Evolutionary conservation across 2,797 vertebrate genomes (phyloP), one percentile per base, ranked within the genome.

Genomic region (Numenius phaeopus): DNA sequence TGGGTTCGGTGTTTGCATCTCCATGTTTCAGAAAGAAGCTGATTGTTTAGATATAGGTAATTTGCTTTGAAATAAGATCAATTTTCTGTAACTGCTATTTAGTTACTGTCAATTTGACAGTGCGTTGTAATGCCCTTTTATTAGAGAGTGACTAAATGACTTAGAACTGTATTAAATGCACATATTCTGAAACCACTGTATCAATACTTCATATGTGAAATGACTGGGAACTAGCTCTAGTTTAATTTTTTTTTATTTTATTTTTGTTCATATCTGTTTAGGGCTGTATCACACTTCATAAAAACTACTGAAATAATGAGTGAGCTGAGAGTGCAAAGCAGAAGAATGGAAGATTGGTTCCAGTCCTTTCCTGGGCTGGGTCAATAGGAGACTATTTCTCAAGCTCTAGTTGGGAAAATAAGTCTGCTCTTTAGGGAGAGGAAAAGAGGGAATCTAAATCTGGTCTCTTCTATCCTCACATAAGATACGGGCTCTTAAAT

Each of bases 51-150:
- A 76, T 73, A 72, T 21, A 58, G 62, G 22, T 47, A 59, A 69
- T 10, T 40, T 85, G 22, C 85, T 94, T 69, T 89, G 67, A 94
- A 85, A 75, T 64, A 71, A 75, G 55, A 75, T 83, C 47, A 64
- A 6, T 87, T 86, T 92, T 90, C 44, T 90, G 72, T 87, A 90
- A 66, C 55, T 81, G n/a, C 65, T 75, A 34, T 59, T 92, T 92
- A 79, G 87, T 92, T 89, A 71, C 30, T 73, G 50, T 72, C 62
- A 62, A 30, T 76, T 55, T 91, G 89, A 66, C n/a, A 76, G 4
- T 58, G 32, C 46, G 20, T 83, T 52, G 19, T 59, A 34, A 81
- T 67, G 24, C 27, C 61, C 47, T 78, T 87, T 52, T 47, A n/a
- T 84, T 75, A 46, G 18, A 40, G 46, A 42, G 46, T 76, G 42